phyloP scores from a whole-genome alignment of 1,140 invertebrate species.

The Chlorops oryzae region DNA sequence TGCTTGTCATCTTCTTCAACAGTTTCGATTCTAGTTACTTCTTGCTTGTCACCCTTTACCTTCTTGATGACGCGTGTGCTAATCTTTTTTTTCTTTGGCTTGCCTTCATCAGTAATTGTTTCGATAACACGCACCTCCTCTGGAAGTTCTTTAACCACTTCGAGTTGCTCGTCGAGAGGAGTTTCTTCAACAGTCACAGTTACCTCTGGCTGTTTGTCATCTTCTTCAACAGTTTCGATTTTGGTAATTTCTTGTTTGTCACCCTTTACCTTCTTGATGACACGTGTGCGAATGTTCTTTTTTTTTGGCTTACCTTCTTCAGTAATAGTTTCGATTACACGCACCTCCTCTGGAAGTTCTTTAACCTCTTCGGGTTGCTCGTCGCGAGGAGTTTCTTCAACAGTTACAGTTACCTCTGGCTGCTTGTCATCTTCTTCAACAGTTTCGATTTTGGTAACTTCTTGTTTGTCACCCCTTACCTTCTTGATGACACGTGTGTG shows the following conservation, averaged over 20 bases:
- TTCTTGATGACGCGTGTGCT: conserved; percentile 12
- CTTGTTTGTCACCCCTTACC: conserved; percentile 11
- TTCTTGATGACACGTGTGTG: conserved; percentile 12
- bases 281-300: conserved; percentile 9
- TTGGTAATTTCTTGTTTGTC: conserved; percentile 11
- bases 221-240: conserved; percentile 13
- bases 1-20: conserved; percentile 14
- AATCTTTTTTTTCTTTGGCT: conserved; percentile 9
- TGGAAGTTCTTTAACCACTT: conserved; percentile 5
- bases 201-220: conserved; percentile 11
- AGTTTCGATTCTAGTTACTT: conserved; percentile 12
- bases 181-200: conserved; percentile 8
- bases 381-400: conserved; percentile 6
- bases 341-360: conserved; percentile 10
- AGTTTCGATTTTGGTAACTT: conserved; percentile 12
- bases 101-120: conserved; percentile 8
- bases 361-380: conserved; percentile 7
- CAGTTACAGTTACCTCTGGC: conserved; percentile 9
- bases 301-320: conserved; percentile 13
- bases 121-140: conserved; percentile 7
- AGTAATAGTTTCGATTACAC: conserved; percentile 3
- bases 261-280: conserved; percentile 12
- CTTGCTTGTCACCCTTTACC: conserved; percentile 11
- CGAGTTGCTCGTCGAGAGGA: conserved; percentile 4
- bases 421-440: conserved; percentile 15